phyloP scores from a whole-genome alignment of 2,888 invertebrate genomes.

The Callosobruchus maculatus region DNA sequence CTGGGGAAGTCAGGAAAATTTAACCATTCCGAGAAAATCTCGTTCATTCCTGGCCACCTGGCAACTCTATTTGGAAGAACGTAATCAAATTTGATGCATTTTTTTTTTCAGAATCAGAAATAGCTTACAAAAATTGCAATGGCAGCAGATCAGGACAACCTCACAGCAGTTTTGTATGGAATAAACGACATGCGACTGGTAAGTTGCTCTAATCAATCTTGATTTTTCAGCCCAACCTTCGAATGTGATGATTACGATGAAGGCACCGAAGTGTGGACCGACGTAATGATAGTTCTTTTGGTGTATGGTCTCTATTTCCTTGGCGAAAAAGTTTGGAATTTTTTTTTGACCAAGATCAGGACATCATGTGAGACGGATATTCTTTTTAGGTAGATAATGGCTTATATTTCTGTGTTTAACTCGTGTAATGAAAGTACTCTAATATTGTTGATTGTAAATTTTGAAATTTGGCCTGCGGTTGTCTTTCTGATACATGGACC shows the following conservation, averaged over 20 bases:
- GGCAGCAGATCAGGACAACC: conserved; percentile 55
- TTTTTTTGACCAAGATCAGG: not conserved
- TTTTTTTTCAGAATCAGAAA: not conserved
- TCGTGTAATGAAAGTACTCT: too few relatives aligned
- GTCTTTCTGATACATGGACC: too few relatives aligned
- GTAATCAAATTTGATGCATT: too few relatives aligned
- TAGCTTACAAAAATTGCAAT: not conserved
- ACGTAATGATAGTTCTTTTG: not conserved
- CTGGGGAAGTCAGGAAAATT: too few relatives aligned
- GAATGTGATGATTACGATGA: not conserved
- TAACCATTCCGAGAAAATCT: too few relatives aligned
- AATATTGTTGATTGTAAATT: too few relatives aligned
- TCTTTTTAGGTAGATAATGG: not conserved
- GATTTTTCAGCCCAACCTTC: not conserved
- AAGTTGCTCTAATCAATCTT: conserved; percentile 48
- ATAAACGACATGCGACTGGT: conserved; percentile 73
- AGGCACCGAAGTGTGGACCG: not conserved
- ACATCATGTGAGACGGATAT: not conserved
- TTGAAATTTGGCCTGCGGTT: too few relatives aligned
- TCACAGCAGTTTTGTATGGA: conserved; percentile 69
- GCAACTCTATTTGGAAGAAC: too few relatives aligned
- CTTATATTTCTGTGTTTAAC: too few relatives aligned
- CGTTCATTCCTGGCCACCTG: too few relatives aligned
- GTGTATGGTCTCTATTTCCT: not conserved
- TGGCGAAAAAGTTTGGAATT: not conserved